These are phyloP conservation scores for Spheniscus mendiculus DNA, from an alignment of 2,113 vertebrate species.

Conservation along the genomic window DNA sequence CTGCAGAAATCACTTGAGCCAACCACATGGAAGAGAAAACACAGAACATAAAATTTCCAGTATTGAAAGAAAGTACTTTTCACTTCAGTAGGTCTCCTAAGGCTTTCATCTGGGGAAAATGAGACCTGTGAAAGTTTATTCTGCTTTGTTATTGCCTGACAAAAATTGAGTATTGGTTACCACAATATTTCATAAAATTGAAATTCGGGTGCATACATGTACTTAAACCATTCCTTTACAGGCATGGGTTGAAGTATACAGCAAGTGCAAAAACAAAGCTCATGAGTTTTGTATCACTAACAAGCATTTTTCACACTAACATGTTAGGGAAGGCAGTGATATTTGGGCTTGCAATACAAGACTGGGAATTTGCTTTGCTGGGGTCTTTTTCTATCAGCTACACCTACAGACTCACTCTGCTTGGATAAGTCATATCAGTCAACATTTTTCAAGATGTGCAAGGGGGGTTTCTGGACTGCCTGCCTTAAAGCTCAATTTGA, in stretches of 20 bases:
- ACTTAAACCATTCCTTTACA: not conserved
- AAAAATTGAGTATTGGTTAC: not conserved
- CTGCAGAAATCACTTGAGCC: not conserved
- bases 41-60: not conserved
- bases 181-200: not conserved
- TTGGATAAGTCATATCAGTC: not conserved
- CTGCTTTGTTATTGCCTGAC: not conserved
- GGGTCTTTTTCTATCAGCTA: not conserved
- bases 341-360: not conserved
- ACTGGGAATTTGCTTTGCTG: not conserved
- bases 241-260: not conserved
- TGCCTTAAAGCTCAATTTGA: not conserved
- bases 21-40: not conserved
- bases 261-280: not conserved
- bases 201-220: not conserved
- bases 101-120: not conserved
- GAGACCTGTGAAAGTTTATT: not conserved
- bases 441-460: not conserved
- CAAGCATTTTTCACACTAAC: not conserved
- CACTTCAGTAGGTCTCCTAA: not conserved
- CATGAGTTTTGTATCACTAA: not conserved
- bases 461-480: fast-evolving
- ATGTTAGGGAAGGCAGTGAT: not conserved
- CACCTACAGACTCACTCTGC: not conserved
- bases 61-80: not conserved